Conservation (phyloP, 2,888 invertebrate genomes). For the Xestia rhomboidea region DNA sequence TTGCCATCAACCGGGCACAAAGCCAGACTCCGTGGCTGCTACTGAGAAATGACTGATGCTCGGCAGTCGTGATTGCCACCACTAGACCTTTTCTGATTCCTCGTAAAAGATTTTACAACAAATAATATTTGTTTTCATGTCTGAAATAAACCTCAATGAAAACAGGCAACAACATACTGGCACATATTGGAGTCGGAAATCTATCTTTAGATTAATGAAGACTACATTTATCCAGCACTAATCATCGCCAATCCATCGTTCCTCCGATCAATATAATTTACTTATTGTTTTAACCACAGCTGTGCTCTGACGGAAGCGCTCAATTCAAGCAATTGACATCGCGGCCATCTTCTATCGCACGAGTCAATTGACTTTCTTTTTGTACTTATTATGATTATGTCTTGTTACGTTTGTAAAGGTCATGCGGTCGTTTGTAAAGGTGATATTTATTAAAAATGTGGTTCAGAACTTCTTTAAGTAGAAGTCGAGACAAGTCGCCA, state of each 20-base stretch:
- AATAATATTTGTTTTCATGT: neutral
- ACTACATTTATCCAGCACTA: neutral
- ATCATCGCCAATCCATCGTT: conserved; percentile 16
- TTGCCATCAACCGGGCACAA: too few species aligned
- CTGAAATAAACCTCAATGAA: neutral
- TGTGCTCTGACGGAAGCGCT: conserved; percentile 68
- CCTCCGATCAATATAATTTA: conserved; percentile 49
- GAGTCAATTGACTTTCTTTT: conserved; percentile 73
- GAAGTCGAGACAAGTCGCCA: too few species aligned
- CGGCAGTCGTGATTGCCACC: too few species aligned
- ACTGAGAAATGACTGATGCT: too few species aligned
- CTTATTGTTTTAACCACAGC: conserved; percentile 56
- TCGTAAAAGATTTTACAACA: neutral
- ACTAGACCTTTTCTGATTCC: neutral
- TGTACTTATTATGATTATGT: conserved; percentile 46
- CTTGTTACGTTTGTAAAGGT: conserved; percentile 25
- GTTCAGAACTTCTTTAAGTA: too few species aligned
- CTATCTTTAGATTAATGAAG: neutral
- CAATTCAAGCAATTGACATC: conserved; percentile 75
- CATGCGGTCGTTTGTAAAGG: conserved; percentile 3
- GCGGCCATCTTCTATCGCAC: conserved; percentile 70
- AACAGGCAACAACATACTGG: neutral
- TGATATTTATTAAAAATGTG: neutral
- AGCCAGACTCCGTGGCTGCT: too few species aligned
- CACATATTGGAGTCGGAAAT: neutral